phyloP scores from a whole-genome alignment of 2,888 invertebrate genomes.

The Trachelus troglodyta region DNA sequence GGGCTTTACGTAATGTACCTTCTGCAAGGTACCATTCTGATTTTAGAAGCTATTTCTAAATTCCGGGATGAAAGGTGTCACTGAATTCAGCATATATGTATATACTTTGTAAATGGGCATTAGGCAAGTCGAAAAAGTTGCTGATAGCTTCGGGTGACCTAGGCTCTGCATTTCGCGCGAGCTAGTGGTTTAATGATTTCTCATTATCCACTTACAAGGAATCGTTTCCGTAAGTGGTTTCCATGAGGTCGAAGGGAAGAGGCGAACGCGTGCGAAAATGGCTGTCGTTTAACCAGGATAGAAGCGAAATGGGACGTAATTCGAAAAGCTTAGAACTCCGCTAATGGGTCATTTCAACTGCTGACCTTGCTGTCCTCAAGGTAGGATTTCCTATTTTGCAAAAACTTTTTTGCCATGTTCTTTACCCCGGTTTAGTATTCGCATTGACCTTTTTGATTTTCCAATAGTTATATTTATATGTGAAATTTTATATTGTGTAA shows the following conservation, averaged over 20 bases:
- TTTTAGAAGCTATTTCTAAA: background rate
- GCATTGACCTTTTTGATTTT: background rate
- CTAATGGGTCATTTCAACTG: background rate
- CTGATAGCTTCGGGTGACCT: background rate
- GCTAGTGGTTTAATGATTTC: conserved; percentile 44
- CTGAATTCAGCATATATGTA: background rate
- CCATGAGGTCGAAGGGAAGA: background rate
- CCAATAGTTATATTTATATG: background rate
- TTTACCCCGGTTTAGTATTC: background rate
- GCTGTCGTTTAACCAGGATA: background rate
- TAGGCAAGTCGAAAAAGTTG: background rate
- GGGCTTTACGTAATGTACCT: background rate
- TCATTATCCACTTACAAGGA: conserved; percentile 46
- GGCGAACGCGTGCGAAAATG: background rate
- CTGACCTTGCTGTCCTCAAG: background rate
- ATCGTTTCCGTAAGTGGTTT: conserved; percentile 46
- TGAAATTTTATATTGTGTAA: background rate
- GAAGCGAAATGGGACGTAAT: background rate
- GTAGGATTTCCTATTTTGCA: background rate
- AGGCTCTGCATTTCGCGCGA: background rate
- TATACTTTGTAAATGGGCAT: background rate
- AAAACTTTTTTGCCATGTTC: background rate
- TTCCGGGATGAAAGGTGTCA: background rate
- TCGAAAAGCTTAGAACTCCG: background rate
- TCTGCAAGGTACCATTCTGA: background rate